Percentiles rank a stretch among this genome's conserved stretches.
phyloP scores from a whole-genome alignment of 2,888 invertebrate species.

The Caenorhabditis sp. region DNA sequence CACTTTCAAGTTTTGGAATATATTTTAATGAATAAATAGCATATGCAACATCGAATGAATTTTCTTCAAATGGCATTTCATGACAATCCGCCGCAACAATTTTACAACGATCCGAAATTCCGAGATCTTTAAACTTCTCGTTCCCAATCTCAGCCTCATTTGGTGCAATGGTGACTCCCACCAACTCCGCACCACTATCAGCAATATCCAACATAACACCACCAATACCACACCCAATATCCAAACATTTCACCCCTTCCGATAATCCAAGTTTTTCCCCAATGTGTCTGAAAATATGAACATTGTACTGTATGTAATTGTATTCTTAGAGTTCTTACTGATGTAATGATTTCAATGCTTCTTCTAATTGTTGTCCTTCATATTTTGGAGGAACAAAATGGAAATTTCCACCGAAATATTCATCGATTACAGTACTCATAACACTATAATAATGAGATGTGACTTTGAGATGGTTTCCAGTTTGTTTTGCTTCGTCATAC shows the following conservation, averaged over 20 bases:
- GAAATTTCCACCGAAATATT: conserved; percentile 69
- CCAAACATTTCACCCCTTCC: conserved; percentile 56
- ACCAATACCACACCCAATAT: conserved; percentile 67
- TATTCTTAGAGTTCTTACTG: conserved; percentile 11
- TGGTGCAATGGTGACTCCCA: conserved; percentile 67
- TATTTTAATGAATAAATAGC: conserved; percentile 70
- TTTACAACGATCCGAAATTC: conserved; percentile 48
- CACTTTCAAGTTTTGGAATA: conserved; percentile 60
- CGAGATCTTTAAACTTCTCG: conserved; percentile 29
- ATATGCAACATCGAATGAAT: conserved; percentile 61
- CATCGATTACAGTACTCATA: conserved; percentile 69
- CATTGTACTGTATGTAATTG: neutral
- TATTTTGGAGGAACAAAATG: conserved; percentile 67
- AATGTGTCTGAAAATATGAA: conserved; percentile 41
- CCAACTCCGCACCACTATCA: conserved; percentile 59
- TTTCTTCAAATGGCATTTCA: conserved; percentile 60
- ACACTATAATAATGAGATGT: conserved; percentile 70
- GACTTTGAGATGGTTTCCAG: conserved; percentile 59
- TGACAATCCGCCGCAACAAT: conserved; percentile 66
- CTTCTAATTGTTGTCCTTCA: conserved; percentile 53
- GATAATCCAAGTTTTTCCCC: conserved; percentile 52
- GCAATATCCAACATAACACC: conserved; percentile 66
- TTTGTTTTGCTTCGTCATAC: conserved; percentile 59
- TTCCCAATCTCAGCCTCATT: conserved; percentile 64
- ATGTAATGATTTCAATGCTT: conserved; percentile 55